Evolutionary conservation across 2,113 vertebrate genomes (phyloP).

Genomic region (Epinephelus lanceolatus): DNA sequence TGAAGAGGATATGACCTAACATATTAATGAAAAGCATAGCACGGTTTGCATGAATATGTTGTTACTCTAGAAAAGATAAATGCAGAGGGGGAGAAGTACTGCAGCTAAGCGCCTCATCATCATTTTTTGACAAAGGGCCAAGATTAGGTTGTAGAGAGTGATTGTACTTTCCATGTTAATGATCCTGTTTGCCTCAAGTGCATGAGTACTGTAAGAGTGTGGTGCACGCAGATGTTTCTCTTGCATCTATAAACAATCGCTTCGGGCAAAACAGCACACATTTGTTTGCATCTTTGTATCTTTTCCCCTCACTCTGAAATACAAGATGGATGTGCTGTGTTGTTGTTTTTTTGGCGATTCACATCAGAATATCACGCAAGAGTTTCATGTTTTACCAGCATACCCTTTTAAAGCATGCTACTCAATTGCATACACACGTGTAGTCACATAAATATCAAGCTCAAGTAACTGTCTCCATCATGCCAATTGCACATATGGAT

Average conservation of each 20-base stretch:
- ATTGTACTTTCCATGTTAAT: conserved; percentile 58
- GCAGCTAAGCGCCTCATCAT: conserved; percentile 57
- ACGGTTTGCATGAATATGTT: conserved; percentile 44
- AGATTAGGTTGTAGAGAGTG: conserved; percentile 47
- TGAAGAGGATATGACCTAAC: conserved; percentile 47
- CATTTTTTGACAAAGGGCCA: conserved; percentile 52
- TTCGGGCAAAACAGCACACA: conserved; percentile 18
- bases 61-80: conserved; percentile 42
- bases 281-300: conserved; percentile 45
- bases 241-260: conserved; percentile 62
- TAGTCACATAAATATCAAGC: not conserved
- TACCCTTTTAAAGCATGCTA: not conserved
- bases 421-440: not conserved
- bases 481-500: not conserved
- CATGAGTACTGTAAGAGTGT: conserved; percentile 39
- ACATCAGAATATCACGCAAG: not conserved
- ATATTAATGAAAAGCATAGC: conserved; percentile 45
- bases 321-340: conserved; percentile 3
- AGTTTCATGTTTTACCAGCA: conserved; percentile 4
- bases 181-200: conserved; percentile 47
- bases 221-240: conserved; percentile 50
- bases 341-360: not conserved
- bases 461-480: not conserved
- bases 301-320: not conserved
- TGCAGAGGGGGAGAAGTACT: not conserved